These are phyloP conservation scores for Agonopterix subpropinquella DNA, from an alignment of 2,888 invertebrate genomes.

Conservation along the genomic window DNA sequence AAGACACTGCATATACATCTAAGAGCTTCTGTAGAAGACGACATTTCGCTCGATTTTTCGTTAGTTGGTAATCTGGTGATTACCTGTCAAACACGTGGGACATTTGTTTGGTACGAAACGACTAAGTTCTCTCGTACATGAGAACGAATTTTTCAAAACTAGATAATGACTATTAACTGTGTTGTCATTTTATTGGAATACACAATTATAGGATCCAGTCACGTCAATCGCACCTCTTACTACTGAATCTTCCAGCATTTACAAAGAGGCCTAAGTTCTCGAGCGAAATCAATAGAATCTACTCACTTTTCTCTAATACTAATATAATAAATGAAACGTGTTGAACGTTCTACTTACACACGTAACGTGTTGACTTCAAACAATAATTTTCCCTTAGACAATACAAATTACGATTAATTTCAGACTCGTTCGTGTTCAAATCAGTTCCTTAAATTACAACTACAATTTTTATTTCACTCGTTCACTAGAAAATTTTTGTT, in stretches of 20 bases:
- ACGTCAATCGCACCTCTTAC: too few species aligned
- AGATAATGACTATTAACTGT: too few species aligned
- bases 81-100: not conserved
- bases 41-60: not conserved
- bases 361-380: conserved; percentile 37
- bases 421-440: conserved; percentile 52
- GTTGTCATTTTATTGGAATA: too few species aligned
- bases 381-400: conserved; percentile 52
- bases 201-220: too few species aligned
- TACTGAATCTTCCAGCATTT: too few species aligned
- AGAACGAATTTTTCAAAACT: too few species aligned
- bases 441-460: conserved; percentile 45
- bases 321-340: not conserved
- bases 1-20: conserved; percentile 39
- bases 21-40: conserved; percentile 8
- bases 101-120: too few species aligned
- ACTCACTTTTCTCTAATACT: not conserved
- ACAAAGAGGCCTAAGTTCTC: too few species aligned
- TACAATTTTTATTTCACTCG: conserved; percentile 16
- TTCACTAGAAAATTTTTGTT: conserved; percentile 48
- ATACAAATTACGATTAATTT: conserved; percentile 34
- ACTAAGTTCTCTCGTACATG: too few species aligned
- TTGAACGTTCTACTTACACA: not conserved
- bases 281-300: not conserved
- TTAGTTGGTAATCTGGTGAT: not conserved